A percentile compares a stretch with the other conserved stretches of the same genome.
These are phyloP conservation scores for Metalampra italica DNA, from an alignment of 2,888 invertebrate species.

Conservation along the genomic window DNA sequence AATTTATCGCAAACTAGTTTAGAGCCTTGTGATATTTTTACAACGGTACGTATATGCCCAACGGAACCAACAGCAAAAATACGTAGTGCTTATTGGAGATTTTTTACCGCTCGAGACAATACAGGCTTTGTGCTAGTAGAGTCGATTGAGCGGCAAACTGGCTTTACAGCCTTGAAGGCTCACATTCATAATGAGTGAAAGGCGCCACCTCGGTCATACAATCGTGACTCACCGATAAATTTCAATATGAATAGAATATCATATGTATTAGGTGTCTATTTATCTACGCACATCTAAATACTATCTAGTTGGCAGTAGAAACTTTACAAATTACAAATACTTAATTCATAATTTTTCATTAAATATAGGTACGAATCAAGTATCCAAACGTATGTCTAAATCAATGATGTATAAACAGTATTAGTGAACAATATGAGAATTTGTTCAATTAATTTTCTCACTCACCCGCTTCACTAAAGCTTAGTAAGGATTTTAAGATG, in stretches of 20 bases:
- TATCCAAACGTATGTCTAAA: neutral
- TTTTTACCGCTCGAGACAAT: slow-evolving; percentile 28
- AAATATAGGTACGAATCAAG: neutral
- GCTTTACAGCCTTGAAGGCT: slow-evolving; percentile 56
- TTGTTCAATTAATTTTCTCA: too few relatives aligned
- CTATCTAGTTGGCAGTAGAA: neutral
- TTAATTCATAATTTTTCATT: neutral
- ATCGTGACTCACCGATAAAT: slow-evolving; percentile 54
- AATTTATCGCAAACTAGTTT: too few relatives aligned
- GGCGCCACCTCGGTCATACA: slow-evolving; percentile 48
- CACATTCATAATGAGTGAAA: slow-evolving; percentile 69
- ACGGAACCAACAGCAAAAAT: too few relatives aligned
- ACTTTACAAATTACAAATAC: neutral
- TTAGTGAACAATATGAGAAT: too few relatives aligned
- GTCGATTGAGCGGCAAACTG: slow-evolving; percentile 50
- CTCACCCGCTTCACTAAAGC: neutral
- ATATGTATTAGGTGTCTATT: slow-evolving; percentile 8
- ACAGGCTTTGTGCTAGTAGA: slow-evolving; percentile 41
- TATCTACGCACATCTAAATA: neutral
- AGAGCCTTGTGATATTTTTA: too few relatives aligned
- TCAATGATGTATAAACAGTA: neutral
- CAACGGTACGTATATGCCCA: too few relatives aligned
- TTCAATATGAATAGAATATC: slow-evolving; percentile 31
- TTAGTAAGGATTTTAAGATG: neutral
- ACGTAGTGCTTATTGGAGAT: slow-evolving; percentile 4